phyloP scores from a whole-genome alignment of 35 echinoderm and acorn worm species.

The Hemicentrotus pulcherrimus region DNA sequence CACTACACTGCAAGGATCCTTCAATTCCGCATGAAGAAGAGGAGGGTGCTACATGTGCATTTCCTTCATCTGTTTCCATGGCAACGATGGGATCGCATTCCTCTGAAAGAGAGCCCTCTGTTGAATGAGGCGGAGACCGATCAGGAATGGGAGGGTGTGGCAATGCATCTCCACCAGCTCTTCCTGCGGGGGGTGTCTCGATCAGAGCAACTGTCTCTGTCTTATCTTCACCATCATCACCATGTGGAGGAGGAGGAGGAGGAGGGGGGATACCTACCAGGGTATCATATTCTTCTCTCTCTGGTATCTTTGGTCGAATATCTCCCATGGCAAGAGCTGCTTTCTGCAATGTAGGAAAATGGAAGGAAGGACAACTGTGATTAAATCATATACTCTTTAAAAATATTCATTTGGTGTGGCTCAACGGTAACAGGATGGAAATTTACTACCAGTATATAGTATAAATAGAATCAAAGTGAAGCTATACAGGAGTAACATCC shows the following conservation, averaged over 20 bases:
- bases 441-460: too few relatives aligned
- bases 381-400: too few relatives aligned
- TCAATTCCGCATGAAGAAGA: background rate
- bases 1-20: background rate
- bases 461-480: too few relatives aligned
- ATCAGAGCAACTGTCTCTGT: background rate
- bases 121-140: background rate
- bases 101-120: background rate
- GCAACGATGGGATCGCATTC: background rate
- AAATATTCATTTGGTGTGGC: too few relatives aligned
- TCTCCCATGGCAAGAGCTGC: slow-evolving; percentile 10
- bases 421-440: too few relatives aligned
- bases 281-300: slow-evolving; percentile 18
- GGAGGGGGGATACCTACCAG: background rate
- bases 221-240: background rate
- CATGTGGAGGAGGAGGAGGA: background rate
- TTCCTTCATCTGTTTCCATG: background rate
- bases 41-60: background rate
- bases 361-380: background rate
- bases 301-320: background rate
- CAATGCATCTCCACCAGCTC: background rate
- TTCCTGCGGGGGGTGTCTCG: background rate
- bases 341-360: background rate
- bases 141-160: background rate
- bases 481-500: too few relatives aligned